Evolutionary conservation across 2,888 invertebrate species (phyloP), one percentile per base, ranked within the genome.

Genomic region (Chymomyza fuscimana): DNA sequence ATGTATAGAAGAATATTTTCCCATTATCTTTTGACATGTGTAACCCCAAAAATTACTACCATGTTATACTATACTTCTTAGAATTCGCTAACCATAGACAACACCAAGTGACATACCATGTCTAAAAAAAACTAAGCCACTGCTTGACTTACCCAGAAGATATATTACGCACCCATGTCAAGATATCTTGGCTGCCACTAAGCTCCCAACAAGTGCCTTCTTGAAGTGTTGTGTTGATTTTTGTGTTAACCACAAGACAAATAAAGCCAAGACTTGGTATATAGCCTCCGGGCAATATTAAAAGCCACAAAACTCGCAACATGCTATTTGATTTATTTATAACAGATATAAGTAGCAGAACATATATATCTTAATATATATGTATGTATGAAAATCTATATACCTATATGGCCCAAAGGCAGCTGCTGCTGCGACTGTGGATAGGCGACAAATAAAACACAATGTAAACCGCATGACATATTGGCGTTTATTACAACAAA

Each of bases 401-500:
- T 70, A n/a, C 59, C 10, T 22, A 52, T 36, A 59, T 54, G 40
- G 52, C 60, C 61, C 70, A 50, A 15, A 5, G 63, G 65, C 62
- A 70, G 67, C 73, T 70, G 69, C 79, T 58, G 16, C 68, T 59
- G 63, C 63, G 29, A 50, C 32, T 65, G 51, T 68, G 73, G 51
- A 54, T 58, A 25, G 68, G 69, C 79, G 63, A 76, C 74, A 76
- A 74, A 77, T 72, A 81, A 77, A 77, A 75, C 75, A 76, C 71
- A 77, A 77, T 71, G 81, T 73, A 77, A 79, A 83, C 81, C 81
- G 66, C 84, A 88, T 81, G 82, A 89, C 82, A 88, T 82, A 89
- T 88, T 89, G 88, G 80, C 82, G 81, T 85, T 89, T 89, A 88
- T 88, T 88, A 81, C 86, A 88, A 82, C 78, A 90, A 89, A 89